Conservation (phyloP, 2,888 invertebrate species). For the Bombylius discolor region DNA sequence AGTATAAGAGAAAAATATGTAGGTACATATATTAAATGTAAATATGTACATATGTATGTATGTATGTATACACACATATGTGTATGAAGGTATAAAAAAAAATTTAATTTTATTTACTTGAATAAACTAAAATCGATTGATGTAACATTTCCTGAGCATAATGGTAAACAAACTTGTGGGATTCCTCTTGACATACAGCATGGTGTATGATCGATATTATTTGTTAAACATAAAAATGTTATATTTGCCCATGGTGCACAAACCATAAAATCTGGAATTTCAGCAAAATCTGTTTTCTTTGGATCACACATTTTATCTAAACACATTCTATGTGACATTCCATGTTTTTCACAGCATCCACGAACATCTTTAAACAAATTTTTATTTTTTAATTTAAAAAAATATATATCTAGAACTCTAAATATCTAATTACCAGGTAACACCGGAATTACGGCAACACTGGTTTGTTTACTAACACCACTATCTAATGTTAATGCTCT, state of each 20-base stretch:
- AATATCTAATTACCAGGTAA: slow-evolving; percentile 39
- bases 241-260: slow-evolving; percentile 78
- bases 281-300: slow-evolving; percentile 39
- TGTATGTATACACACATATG: too few species aligned
- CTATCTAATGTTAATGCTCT: slow-evolving; percentile 59
- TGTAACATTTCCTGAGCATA: slow-evolving; percentile 68
- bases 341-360: slow-evolving; percentile 57
- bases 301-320: slow-evolving; percentile 71
- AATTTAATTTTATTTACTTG: slow-evolving; percentile 40
- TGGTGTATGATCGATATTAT: slow-evolving; percentile 67
- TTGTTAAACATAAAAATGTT: slow-evolving; percentile 66
- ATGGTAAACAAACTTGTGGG: slow-evolving; percentile 57
- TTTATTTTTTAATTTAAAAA: background rate
- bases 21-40: too few species aligned
- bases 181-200: slow-evolving; percentile 66
- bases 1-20: too few species aligned
- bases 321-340: slow-evolving; percentile 61
- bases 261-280: slow-evolving; percentile 66
- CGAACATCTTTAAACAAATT: slow-evolving; percentile 41
- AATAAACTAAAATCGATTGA: slow-evolving; percentile 69
- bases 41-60: too few species aligned
- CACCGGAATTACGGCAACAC: slow-evolving; percentile 48
- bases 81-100: too few species aligned
- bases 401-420: too few species aligned
- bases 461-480: slow-evolving; percentile 45